A percentile compares a stretch with the other conserved stretches of the same genome.
These are phyloP conservation scores for Crocallis elinguaria DNA, from an alignment of 2,888 invertebrate genomes.

Conservation along the genomic window DNA sequence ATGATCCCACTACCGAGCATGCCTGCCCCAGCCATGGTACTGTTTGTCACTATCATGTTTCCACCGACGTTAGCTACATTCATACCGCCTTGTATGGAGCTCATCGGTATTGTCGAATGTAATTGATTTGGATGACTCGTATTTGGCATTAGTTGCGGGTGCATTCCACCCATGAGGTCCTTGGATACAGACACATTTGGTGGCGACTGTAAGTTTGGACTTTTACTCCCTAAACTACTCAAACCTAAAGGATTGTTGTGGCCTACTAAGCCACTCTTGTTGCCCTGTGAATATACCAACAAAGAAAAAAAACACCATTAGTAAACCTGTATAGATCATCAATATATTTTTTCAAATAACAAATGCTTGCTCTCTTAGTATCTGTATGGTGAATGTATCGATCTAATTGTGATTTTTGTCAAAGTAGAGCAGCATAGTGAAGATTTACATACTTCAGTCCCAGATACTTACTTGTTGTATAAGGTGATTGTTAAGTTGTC, in stretches of 20 bases:
- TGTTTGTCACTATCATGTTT: constrained; percentile 92
- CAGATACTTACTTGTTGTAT: constrained; percentile 86
- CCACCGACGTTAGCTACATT: constrained; percentile 87
- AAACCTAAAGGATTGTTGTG: constrained; percentile 90
- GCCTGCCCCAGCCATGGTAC: constrained; percentile 87
- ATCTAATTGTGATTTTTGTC: not conserved
- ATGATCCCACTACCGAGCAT: constrained; percentile 91
- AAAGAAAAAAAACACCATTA: constrained; percentile 66
- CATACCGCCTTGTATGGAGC: constrained; percentile 90
- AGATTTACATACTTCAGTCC: constrained; percentile 43
- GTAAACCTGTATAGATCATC: constrained; percentile 25
- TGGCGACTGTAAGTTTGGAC: constrained; percentile 93
- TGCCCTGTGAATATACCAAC: constrained; percentile 86
- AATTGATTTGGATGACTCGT: constrained; percentile 87
- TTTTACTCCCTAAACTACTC: constrained; percentile 91
- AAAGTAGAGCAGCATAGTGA: not conserved
- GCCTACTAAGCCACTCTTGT: constrained; percentile 88
- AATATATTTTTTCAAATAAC: not conserved
- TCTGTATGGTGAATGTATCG: too few relatives aligned
- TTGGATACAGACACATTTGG: constrained; percentile 93
- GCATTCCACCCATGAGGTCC: constrained; percentile 89
- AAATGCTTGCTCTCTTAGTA: not conserved
- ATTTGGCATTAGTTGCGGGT: constrained; percentile 90
- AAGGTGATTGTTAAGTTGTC: constrained; percentile 88
- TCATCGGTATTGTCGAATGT: constrained; percentile 87